phyloP scores from a whole-genome alignment of 2,113 vertebrate genomes.

The Oriolus oriolus region DNA sequence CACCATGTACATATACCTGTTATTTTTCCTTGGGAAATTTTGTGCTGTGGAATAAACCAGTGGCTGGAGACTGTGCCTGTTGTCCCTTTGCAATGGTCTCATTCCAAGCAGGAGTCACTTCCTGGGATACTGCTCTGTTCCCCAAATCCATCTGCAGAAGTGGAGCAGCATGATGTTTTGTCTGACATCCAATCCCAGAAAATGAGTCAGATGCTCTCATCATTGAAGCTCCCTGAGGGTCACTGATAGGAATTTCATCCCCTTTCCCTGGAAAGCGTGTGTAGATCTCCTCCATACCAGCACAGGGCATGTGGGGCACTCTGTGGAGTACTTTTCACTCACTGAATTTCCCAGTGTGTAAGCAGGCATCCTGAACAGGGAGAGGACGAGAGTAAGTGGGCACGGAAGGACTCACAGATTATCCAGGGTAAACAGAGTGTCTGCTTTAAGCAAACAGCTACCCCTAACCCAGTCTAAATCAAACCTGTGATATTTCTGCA shows the following conservation, averaged over 20 bases:
- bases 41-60: background rate
- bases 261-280: fast-evolving
- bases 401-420: background rate
- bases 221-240: background rate
- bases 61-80: background rate
- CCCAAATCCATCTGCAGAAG: background rate
- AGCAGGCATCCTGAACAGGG: background rate
- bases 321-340: background rate
- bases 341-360: background rate
- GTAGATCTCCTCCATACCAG: background rate
- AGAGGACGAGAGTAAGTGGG: background rate
- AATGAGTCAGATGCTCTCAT: background rate
- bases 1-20: background rate
- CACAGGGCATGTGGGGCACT: background rate
- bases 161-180: background rate
- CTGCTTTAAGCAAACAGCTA: background rate
- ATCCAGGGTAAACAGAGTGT: background rate
- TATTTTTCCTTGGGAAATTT: background rate
- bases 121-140: background rate
- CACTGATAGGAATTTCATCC: background rate
- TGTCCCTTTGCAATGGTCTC: background rate
- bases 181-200: background rate
- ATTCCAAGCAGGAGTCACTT: background rate
- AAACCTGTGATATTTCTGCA: background rate
- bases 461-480: background rate